These are phyloP conservation scores for Apotomis capreana DNA, from an alignment of 2,888 invertebrate species.

Conservation along the genomic window DNA sequence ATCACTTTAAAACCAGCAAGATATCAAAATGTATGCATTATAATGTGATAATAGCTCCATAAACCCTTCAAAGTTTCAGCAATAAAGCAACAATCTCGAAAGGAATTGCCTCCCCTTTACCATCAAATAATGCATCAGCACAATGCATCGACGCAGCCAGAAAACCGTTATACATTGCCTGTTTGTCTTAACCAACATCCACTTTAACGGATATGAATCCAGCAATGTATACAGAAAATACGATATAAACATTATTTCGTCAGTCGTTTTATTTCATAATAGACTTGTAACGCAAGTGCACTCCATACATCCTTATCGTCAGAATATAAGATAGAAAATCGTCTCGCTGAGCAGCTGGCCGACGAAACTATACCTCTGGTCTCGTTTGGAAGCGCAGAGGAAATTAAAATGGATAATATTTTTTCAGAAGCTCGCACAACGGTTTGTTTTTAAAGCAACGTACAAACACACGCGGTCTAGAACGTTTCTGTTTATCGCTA, in stretches of 20 bases:
- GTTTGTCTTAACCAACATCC: not conserved
- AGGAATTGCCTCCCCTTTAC: slow-evolving; percentile 24
- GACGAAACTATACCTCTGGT: slow-evolving; percentile 15
- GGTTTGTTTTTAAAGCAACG: slow-evolving; percentile 48
- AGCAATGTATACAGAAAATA: slow-evolving; percentile 8
- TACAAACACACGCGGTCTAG: slow-evolving; percentile 44
- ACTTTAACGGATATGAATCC: not conserved
- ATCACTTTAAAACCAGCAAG: not conserved
- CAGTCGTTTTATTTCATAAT: slow-evolving; percentile 14
- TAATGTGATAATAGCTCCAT: slow-evolving; percentile 26
- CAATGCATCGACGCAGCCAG: not conserved
- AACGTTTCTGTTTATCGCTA: slow-evolving; percentile 38
- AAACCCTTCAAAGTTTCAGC: slow-evolving; percentile 24
- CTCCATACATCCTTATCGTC: slow-evolving; percentile 2
- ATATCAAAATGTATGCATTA: slow-evolving; percentile 10
- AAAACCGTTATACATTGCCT: not conserved
- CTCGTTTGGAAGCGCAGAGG: slow-evolving; percentile 42
- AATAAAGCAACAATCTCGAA: slow-evolving; percentile 29
- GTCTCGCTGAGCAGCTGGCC: not conserved
- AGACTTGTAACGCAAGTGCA: slow-evolving; percentile 9
- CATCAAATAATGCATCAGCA: slow-evolving; percentile 9
- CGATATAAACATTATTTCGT: not conserved
- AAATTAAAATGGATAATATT: slow-evolving; percentile 57
- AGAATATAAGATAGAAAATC: slow-evolving; percentile 2
- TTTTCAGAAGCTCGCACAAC: slow-evolving; percentile 48